Base-by-base conservation (phyloP, 2,888 invertebrate genomes). In the Deilephila elpenor region DNA sequence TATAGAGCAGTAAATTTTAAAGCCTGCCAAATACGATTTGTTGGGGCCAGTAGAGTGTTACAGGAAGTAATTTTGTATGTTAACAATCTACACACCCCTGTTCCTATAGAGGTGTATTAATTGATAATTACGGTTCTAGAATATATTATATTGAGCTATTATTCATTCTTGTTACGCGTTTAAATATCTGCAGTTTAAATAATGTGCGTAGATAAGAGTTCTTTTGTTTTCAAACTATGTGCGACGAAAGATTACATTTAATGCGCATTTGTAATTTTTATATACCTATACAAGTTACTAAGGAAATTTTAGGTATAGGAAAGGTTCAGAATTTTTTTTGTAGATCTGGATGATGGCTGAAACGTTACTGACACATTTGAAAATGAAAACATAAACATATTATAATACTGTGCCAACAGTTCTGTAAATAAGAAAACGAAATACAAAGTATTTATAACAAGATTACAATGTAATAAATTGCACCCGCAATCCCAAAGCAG, bases 61-160 rank as follows among this genome's bases (percentile, higher is more conserved):
- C 73, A 56, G 73, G 73, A 73, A 73, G 73, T 70, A 70, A 73
- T 73, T 73, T 70, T 61, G 70, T 73, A 73, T 56, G 59, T 37
- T 67, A 59, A 73, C 64, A 67, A 59, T 73, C 72, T 73, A 73
- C 44, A 53, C 56, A 61, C n/a, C 34, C 25, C 29, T 59, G 67
- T 67, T 59, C 59, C 59, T 73, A 72, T 51, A 67, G 67, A 67
- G 62, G 72, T 72, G 44, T 59, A 73, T 73, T 73, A 70, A 73
- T 73, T 73, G 70, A 20, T 67, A 51, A 70, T 59, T 60, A 70
- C 59, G 61, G 37, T 70, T 60, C 29, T 67, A 70, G 17, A 61
- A 29, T 51, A 64, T 71, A 29, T 44, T 71, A 29, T 44, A 64
- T 71, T 64, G 51, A 44, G n/a, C 56, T 67, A 51, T 32, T 72